Base-by-base conservation (phyloP, 1,140 invertebrate genomes). In the Papilio machaon region DNA sequence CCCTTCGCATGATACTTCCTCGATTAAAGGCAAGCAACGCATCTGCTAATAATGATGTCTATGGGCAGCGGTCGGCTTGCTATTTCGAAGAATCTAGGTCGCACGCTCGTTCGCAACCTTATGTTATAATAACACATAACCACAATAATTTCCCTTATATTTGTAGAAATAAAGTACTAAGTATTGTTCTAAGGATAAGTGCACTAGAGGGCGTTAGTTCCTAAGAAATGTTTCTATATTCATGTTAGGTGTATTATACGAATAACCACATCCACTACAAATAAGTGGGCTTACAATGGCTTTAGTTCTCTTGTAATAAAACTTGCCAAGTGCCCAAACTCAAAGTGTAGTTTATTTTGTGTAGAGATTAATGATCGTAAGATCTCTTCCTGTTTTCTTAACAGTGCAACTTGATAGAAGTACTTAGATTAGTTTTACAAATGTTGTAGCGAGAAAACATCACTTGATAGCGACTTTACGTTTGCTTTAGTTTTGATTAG, bases 311-410 rank as follows among this genome's bases (percentile, higher is more conserved):
- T 23, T 10, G 13, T 70, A 70, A 35, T 70, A 70, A 70, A 70
- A 70, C 30, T 70, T 70, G 17, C 30, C 30, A 70, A 70, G 64
- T 70, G 30, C 64, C 23, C 64, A 70, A 70, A 70, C 30, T 35
- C 8, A 1, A 35, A 70, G 10, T 70, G 64, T 70, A 70, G 64
- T 70, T 70, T 70, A 70, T 70, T 70, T 70, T 35, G 64, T 70
- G 8, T 35, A 70, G 64, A 70, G 64, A 70, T 70, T 35, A 70
- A 70, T 30, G 64, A 70, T 70, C 4, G 64, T 70, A 17, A 43
- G 30, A 70, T 70, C 64, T 64, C 60, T 70, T 70, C 64, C 64
- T 38, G 64, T 70, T 70, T 70, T 30, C 64, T 35, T 35, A 38
- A 64, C 60, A 64, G 11, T 9, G 10, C 11, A 70, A 70, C 64